phyloP scores from a whole-genome alignment of 2,797 vertebrate genomes.

The Glossophaga mutica region DNA sequence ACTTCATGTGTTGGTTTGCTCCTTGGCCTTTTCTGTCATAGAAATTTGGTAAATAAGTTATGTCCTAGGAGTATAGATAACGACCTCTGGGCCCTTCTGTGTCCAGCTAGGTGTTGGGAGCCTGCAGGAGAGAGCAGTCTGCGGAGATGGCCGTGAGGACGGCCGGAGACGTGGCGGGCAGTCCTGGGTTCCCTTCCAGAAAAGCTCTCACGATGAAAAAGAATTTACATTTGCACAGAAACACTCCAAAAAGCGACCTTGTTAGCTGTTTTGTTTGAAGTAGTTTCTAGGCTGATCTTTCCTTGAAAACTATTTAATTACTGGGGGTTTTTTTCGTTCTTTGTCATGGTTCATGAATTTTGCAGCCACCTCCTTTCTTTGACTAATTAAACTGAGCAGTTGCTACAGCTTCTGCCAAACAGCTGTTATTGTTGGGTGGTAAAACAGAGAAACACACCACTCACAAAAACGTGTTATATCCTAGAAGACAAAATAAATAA shows the following conservation, averaged over 20 bases:
- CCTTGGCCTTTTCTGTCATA: not conserved
- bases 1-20: not conserved
- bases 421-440: conserved; percentile 43
- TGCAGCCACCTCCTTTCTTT: conserved; percentile 46
- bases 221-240: conserved; percentile 14
- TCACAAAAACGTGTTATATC: not conserved
- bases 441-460: conserved; percentile 30
- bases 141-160: rapidly evolving
- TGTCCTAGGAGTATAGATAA: not conserved
- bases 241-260: conserved; percentile 5
- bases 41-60: not conserved
- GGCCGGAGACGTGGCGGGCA: rapidly evolving
- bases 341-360: conserved; percentile 56
- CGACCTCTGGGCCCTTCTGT: not conserved
- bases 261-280: conserved; percentile 42
- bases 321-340: not conserved
- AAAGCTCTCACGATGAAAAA: not conserved
- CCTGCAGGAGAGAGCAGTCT: not conserved
- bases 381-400: conserved; percentile 62
- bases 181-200: not conserved
- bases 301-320: conserved; percentile 60
- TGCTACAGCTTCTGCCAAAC: conserved; percentile 53
- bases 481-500: conserved; percentile 25
- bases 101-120: not conserved
- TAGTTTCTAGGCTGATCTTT: conserved; percentile 59